These are phyloP conservation scores for Coptodon bakossiorum DNA, from an alignment of 2,113 vertebrate species.

Conservation along the genomic window DNA sequence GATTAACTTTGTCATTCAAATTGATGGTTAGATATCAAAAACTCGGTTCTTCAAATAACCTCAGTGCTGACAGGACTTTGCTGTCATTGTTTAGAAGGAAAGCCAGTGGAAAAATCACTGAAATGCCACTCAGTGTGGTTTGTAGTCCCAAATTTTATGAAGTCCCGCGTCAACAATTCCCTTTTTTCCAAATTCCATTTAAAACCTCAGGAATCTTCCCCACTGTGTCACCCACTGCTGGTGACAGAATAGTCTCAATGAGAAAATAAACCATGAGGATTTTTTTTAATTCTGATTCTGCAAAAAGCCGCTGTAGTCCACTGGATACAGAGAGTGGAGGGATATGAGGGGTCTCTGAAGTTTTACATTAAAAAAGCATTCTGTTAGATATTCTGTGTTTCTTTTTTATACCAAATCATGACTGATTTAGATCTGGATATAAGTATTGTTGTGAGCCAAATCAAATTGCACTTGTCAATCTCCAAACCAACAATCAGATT, in stretches of 20 bases:
- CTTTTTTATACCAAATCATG: not conserved
- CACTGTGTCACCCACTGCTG: not conserved
- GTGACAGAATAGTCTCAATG: constrained; percentile 1
- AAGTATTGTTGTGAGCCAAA: not conserved
- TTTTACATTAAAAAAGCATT: not conserved
- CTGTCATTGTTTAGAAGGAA: constrained; percentile 15
- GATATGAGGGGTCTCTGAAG: not conserved
- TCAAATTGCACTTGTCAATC: not conserved
- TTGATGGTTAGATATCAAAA: not conserved
- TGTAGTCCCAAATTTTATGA: constrained; percentile 25
- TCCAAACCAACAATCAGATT: not conserved
- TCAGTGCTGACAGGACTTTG: not conserved
- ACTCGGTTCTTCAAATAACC: not conserved
- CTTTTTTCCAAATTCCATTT: constrained; percentile 19
- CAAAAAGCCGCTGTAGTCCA: not conserved
- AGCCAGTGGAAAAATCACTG: constrained; percentile 7
- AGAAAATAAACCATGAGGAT: not conserved
- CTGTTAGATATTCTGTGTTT: not conserved
- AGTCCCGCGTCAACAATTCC: constrained; percentile 40
- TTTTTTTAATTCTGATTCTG: not conserved
- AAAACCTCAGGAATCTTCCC: constrained; percentile 46
- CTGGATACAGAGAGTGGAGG: not conserved
- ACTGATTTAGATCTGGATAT: not conserved
- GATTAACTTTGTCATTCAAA: not conserved
- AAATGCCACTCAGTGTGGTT: constrained; percentile 26